Base-by-base conservation (phyloP, 2,888 invertebrate species). In the Yponomeuta sedellus region DNA sequence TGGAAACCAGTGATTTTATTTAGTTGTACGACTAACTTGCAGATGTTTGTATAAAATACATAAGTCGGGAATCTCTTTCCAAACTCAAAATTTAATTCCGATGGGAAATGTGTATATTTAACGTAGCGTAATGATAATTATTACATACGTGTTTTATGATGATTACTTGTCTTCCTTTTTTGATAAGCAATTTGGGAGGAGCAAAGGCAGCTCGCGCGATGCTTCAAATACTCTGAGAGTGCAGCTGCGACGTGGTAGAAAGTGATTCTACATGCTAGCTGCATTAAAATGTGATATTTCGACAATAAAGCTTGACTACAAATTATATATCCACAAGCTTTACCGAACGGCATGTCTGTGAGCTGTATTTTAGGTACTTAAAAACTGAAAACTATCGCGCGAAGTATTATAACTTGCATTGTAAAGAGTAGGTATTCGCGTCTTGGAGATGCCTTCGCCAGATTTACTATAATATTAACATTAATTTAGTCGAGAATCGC, bases 141-240 rank as follows among this genome's bases (percentile, higher is more conserved):
- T 62, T 6, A 25, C 16, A 20, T 22, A 64, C 10, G 22, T 64
- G 44, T 64, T 64, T 64, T 64, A 72, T 72, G 70, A 72, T 74
- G 74, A 74, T 74, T 75, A 76, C 73, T 82, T 78, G 88, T 87
- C 88, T 87, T 87, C 88, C 88, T 82, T 85, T 83, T 74, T 73
- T 77, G 52, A 71, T 79, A 77, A 78, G 81, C 73, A 71, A 74
- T 62, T 28, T 62, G 19, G 44, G 52, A 44, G 52, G 40, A 64
- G 64, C 20, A 39, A 62, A 12, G 62, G 62, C 73, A 74, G 73
- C 74, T 73, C 66, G 75, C 71, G 73, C 71, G 75, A 73, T 80
- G 80, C 80, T 76, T 62, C 39, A 28, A 62, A 62, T 62, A 81
- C 79, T 78, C 73, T 67, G 66, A 66, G 69, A 67, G 61, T 66